A percentile compares a stretch with the other conserved stretches of the same genome.
These are phyloP conservation scores for Pristionchus mayeri DNA, from an alignment of 2,888 invertebrate genomes.

Conservation along the genomic window DNA sequence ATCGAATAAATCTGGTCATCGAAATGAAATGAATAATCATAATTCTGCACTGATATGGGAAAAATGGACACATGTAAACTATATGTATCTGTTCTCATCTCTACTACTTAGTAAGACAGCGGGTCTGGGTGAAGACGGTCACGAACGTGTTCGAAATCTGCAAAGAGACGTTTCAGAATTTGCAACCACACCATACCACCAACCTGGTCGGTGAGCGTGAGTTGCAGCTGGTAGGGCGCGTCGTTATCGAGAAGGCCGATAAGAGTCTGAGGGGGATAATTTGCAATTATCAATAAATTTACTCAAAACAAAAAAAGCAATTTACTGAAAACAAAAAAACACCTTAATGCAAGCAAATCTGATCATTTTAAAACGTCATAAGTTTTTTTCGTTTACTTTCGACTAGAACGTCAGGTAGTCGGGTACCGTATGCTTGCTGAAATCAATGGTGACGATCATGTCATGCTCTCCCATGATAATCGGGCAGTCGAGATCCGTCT, in stretches of 20 bases:
- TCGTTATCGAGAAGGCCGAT: slow-evolving; percentile 19
- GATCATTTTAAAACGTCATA: background rate
- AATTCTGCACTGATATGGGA: too few relatives aligned
- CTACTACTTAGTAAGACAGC: background rate
- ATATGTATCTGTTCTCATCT: too few relatives aligned
- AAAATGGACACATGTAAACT: too few relatives aligned
- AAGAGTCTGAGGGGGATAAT: too few relatives aligned
- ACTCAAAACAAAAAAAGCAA: too few relatives aligned
- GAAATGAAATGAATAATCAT: too few relatives aligned
- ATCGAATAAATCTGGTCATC: too few relatives aligned
- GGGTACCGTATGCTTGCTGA: slow-evolving; percentile 10
- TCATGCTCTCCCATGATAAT: background rate
- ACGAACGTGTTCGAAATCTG: slow-evolving; percentile 12
- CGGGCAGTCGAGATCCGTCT: background rate
- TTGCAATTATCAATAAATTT: too few relatives aligned
- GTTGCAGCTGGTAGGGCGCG: slow-evolving; percentile 32
- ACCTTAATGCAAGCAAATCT: background rate
- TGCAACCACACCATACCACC: background rate
- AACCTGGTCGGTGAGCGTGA: slow-evolving; percentile 24
- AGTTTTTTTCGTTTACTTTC: background rate
- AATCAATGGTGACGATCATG: slow-evolving; percentile 5
- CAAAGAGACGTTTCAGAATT: background rate
- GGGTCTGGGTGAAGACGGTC: background rate
- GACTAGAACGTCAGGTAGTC: background rate
- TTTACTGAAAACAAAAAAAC: background rate